phyloP scores from a whole-genome alignment of 1,140 invertebrate genomes.

The Ditylenchus dipsaci region DNA sequence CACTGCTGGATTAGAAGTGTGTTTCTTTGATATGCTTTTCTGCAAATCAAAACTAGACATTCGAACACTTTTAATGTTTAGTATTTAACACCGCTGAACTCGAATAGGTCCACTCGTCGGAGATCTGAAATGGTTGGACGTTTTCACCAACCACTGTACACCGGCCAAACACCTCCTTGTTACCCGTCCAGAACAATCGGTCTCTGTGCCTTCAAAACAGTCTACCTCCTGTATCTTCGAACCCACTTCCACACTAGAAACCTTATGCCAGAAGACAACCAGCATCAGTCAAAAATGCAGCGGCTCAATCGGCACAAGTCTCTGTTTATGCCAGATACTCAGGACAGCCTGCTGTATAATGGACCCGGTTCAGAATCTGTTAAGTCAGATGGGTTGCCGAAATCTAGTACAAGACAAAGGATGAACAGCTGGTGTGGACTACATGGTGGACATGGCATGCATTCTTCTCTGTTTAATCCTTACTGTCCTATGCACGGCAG shows the following conservation, averaged over 20 bases:
- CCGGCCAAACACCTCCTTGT: constrained; percentile 25
- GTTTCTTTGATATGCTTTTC: background rate
- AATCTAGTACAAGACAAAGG: constrained; percentile 23
- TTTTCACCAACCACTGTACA: background rate
- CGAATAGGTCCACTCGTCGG: too few relatives aligned
- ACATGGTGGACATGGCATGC: constrained; percentile 18
- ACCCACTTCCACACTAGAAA: too few relatives aligned
- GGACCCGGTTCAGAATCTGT: background rate
- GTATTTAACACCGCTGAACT: too few relatives aligned
- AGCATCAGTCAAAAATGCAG: too few relatives aligned
- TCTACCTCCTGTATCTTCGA: too few relatives aligned
- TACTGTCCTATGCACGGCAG: constrained; percentile 54
- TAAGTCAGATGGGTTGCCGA: background rate
- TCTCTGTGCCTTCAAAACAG: too few relatives aligned
- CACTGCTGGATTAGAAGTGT: background rate
- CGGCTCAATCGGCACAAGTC: constrained; percentile 39
- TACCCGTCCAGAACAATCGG: too few relatives aligned
- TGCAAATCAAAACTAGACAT: too few relatives aligned
- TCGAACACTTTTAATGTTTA: too few relatives aligned
- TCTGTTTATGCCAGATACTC: constrained; percentile 33
- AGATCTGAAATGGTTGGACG: too few relatives aligned
- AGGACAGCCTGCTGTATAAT: background rate
- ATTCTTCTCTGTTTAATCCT: constrained; percentile 50
- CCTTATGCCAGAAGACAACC: too few relatives aligned
- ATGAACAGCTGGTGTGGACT: constrained; percentile 55